Base-by-base conservation (phyloP, 2,797 vertebrate species). In the Hipposideros larvatus region DNA sequence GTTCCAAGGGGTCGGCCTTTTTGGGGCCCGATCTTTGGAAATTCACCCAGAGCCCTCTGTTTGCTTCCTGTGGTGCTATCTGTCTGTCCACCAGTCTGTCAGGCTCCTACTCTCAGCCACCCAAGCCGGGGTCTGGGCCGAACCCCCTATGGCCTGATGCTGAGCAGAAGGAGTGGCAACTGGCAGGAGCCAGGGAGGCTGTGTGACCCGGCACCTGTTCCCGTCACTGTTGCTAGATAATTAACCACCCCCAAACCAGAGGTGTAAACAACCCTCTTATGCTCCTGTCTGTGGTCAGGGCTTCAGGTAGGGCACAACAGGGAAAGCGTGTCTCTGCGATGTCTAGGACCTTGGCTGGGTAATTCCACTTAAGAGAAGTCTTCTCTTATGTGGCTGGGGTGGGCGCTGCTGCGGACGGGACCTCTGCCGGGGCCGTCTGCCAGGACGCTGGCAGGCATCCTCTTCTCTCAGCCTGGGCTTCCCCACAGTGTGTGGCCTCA, bases 351-450 rank as follows among this genome's bases (percentile, higher is more conserved):
- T 95, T 4, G 0, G 19, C 83, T 82, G 43, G 18, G 59, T 6
- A 1, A n/a, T 16, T 41, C 68, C 5, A 1, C 78, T 16, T 19
- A 57, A 65, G 46, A 68, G 51, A 28, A 19, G 7, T 24, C 66
- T 26, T 28, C 4, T 0, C 41, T 8, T 1, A 1, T 13, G 1
- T 22, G 46, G 59, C 74, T 31, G n/a, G 4, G 0, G 0, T 57
- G 10, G 57, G 24, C 8, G 15, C 82, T 55, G 68, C 75, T 63
- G 11, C 37, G 11, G 0, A 9, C 5, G 0, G 55, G 61, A 19
- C 34, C 59, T n/a, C 73, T 19, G 15, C 61, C 16, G 34, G 73
- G 24, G 10, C 63, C 11, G 1, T 59, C 65, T 4, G 1, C 55
- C 7, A 5, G 26, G 11, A 41, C 48, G 1, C 28, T 68, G 59